Evolutionary conservation across 2,797 vertebrate species (phyloP).

Genomic region (Siniperca scherzeri): DNA sequence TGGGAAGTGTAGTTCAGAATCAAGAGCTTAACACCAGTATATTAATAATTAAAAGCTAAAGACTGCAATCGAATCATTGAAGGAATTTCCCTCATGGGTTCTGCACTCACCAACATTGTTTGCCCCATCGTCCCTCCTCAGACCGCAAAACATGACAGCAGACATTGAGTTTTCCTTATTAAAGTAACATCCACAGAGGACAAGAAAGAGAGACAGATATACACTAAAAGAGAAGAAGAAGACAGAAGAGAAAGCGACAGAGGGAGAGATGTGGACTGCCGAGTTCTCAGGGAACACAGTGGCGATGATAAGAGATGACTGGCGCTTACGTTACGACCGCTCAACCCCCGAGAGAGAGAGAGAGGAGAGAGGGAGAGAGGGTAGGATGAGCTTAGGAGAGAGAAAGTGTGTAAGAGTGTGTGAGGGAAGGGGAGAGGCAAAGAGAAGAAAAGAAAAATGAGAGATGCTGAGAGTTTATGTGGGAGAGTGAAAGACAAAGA

Average conservation of each 20-base stretch:
- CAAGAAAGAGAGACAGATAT: constrained; percentile 15
- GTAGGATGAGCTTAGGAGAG: constrained; percentile 37
- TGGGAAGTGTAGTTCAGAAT: constrained; percentile 23
- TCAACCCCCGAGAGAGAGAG: constrained; percentile 59
- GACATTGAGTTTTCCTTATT: constrained; percentile 68
- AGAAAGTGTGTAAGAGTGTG: constrained; percentile 24
- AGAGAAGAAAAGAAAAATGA: background rate
- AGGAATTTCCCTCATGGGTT: constrained; percentile 14
- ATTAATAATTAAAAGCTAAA: constrained; percentile 8
- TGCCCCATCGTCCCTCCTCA: constrained; percentile 91
- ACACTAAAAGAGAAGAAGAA: constrained; percentile 11
- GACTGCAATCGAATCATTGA: background rate
- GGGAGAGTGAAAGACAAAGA: constrained; percentile 21
- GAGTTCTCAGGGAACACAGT: constrained; percentile 68
- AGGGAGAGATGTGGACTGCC: constrained; percentile 69
- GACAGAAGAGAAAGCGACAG: constrained; percentile 46
- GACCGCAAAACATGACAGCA: constrained; percentile 94
- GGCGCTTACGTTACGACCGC: constrained; percentile 74
- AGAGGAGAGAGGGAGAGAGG: constrained; percentile 37
- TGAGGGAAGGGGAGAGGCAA: background rate
- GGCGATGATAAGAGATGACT: constrained; percentile 77
- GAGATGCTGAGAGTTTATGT: constrained; percentile 19
- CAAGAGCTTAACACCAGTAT: background rate
- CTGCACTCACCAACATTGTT: constrained; percentile 90
- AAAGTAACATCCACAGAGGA: constrained; percentile 62